These are phyloP conservation scores for Bambusicola thoracicus DNA, from an alignment of 2,113 vertebrate species.

Conservation along the genomic window DNA sequence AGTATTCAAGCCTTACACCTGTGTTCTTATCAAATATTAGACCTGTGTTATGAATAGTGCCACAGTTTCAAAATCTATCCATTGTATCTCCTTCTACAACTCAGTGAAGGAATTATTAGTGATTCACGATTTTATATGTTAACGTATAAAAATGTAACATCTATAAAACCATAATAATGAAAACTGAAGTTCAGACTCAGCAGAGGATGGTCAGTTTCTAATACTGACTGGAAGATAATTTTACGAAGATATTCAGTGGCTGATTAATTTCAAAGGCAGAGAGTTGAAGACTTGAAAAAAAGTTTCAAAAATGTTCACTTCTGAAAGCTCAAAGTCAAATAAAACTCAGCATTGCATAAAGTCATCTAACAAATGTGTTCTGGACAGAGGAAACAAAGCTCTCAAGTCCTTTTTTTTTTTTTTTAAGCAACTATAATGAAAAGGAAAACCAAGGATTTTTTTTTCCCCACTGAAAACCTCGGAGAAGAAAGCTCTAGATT, in stretches of 20 bases:
- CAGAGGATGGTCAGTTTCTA: neutral
- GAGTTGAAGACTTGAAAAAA: neutral
- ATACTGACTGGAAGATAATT: neutral
- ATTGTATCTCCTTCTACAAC: neutral
- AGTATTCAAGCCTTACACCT: neutral
- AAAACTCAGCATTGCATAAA: neutral
- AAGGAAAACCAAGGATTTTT: neutral
- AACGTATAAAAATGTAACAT: neutral
- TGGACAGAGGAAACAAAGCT: neutral
- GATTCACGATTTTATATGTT: neutral
- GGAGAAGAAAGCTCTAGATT: neutral
- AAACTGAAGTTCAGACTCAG: neutral
- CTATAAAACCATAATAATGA: neutral
- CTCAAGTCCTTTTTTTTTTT: neutral
- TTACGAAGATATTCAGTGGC: neutral
- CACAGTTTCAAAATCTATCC: neutral
- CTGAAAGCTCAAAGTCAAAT: neutral
- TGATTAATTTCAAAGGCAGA: neutral
- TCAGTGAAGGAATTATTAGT: neutral
- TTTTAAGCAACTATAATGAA: neutral
- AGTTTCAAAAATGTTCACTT: neutral
- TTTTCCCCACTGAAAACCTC: neutral
- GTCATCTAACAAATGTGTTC: neutral
- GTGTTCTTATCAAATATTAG: neutral
- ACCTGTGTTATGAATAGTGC: neutral